Evolutionary conservation across 2,888 invertebrate species (phyloP).

Genomic region (Neocrepidodera transversa): DNA sequence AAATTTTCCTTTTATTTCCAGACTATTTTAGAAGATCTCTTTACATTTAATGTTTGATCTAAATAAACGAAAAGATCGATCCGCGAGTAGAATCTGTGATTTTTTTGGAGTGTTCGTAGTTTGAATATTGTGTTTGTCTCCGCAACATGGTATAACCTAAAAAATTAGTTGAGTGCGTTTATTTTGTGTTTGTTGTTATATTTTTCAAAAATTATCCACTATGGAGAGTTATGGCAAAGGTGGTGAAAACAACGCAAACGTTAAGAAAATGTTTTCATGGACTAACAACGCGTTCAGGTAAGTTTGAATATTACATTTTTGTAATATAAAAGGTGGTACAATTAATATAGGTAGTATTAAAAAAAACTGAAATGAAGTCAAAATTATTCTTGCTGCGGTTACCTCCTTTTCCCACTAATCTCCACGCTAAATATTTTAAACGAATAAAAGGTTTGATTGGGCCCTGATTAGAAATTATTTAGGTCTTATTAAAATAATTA

Average conservation of each 20-base stretch:
- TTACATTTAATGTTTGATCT: too few species aligned
- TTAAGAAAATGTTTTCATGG: slow-evolving; percentile 38
- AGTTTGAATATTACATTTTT: slow-evolving; percentile 11
- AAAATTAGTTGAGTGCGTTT: slow-evolving; percentile 15
- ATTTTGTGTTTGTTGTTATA: slow-evolving; percentile 12
- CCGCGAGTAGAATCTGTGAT: background rate
- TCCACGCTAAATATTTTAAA: too few species aligned
- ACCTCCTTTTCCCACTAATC: too few species aligned
- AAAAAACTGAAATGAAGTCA: too few species aligned
- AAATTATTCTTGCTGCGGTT: too few species aligned
- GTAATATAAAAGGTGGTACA: too few species aligned
- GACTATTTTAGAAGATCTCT: too few species aligned
- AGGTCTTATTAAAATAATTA: too few species aligned
- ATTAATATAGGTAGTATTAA: too few species aligned
- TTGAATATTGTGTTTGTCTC: slow-evolving; percentile 20
- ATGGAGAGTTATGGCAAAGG: slow-evolving; percentile 15
- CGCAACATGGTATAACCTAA: slow-evolving; percentile 29
- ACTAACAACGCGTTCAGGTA: slow-evolving; percentile 31
- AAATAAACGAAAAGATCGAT: background rate
- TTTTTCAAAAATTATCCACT: slow-evolving; percentile 9
- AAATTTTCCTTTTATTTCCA: too few species aligned
- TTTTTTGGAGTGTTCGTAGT: slow-evolving; percentile 7
- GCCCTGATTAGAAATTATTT: too few species aligned
- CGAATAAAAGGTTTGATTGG: too few species aligned
- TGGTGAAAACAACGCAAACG: slow-evolving; percentile 22